Evolutionary conservation across 2,797 vertebrate species (phyloP).

Genomic region (Ceyx erithaca): DNA sequence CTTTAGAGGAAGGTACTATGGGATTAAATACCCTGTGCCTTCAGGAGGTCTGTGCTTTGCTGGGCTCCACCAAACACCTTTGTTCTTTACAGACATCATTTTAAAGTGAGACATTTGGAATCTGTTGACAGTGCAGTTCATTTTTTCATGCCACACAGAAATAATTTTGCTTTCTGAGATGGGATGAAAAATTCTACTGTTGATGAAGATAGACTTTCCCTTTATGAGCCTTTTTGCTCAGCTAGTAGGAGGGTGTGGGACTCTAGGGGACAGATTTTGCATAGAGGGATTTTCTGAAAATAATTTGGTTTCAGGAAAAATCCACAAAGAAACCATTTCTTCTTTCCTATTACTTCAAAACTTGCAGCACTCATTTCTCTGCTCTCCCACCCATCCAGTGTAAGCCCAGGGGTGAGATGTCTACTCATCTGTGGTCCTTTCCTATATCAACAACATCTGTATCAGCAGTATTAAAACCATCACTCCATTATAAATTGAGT

Average conservation of each 20-base stretch:
- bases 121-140: rapidly evolving
- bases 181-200: not conserved
- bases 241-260: not conserved
- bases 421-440: not conserved
- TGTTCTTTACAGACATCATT: not conserved
- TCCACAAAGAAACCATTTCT: not conserved
- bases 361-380: not conserved
- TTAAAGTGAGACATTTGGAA: not conserved
- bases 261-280: not conserved
- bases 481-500: not conserved
- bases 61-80: not conserved
- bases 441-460: not conserved
- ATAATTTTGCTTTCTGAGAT: not conserved
- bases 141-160: not conserved
- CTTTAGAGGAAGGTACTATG: not conserved
- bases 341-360: not conserved
- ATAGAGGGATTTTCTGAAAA: not conserved
- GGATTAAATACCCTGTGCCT: not conserved
- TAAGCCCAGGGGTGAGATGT: not conserved
- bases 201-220: not conserved
- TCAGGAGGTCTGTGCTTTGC: not conserved
- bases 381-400: not conserved
- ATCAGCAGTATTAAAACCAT: not conserved
- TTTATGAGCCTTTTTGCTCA: not conserved
- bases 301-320: not conserved